Percentiles rank a stretch among this genome's conserved stretches.
These are phyloP conservation scores for Mormyrus hasselquistii DNA, from an alignment of 2,797 vertebrate genomes.

Conservation along the genomic window DNA sequence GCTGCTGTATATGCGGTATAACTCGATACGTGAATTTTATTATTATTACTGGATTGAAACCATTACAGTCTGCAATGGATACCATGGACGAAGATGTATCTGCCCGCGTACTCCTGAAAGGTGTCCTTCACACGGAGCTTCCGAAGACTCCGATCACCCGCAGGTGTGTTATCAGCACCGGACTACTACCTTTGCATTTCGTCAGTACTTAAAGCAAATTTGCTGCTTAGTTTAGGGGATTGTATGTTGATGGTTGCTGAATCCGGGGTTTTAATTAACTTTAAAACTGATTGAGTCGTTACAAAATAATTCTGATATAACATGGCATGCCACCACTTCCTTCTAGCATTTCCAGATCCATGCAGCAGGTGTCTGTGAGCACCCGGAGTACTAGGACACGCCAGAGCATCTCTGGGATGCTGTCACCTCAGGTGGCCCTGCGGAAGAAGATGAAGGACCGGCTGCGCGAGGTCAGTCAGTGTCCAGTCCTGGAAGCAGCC, in stretches of 20 bases:
- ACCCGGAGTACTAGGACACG: constrained; percentile 33
- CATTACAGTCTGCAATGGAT: constrained; percentile 44
- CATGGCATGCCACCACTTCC: too few species aligned
- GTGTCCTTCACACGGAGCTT: constrained; percentile 47
- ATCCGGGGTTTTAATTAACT: background rate
- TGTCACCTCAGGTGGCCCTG: constrained; percentile 49
- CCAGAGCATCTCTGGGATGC: constrained; percentile 27
- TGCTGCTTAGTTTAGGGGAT: background rate
- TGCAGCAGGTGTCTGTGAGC: background rate
- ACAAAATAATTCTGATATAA: background rate
- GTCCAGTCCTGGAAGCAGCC: background rate
- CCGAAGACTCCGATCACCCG: constrained; percentile 48
- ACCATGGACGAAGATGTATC: constrained; percentile 47
- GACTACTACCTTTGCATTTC: background rate
- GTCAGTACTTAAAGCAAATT: background rate
- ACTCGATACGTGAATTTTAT: background rate
- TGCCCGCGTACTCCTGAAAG: constrained; percentile 47
- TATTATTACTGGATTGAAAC: background rate
- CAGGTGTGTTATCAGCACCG: constrained; percentile 40
- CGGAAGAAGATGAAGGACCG: constrained; percentile 45
- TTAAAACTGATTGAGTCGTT: background rate
- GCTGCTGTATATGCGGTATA: background rate
- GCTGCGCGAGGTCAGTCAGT: constrained; percentile 42
- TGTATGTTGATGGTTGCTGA: background rate
- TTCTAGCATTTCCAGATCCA: background rate